These are phyloP conservation scores for Caenorhabditis doughertyi DNA, from an alignment of 2,888 invertebrate genomes.

Conservation along the genomic window DNA sequence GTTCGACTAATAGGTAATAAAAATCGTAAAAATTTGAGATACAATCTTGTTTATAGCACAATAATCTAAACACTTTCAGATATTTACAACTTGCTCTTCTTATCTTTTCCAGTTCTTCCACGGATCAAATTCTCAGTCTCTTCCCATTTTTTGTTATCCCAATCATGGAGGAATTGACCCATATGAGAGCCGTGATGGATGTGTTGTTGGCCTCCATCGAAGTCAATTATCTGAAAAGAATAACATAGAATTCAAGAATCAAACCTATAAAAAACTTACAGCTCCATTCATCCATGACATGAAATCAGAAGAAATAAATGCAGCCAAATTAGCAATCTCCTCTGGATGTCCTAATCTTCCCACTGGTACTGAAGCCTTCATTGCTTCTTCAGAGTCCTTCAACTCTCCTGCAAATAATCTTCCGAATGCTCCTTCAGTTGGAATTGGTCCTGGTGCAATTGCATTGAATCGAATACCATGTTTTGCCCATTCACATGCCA, in stretches of 20 bases:
- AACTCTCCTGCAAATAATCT: conserved; percentile 49
- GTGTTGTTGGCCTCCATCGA: conserved; percentile 79
- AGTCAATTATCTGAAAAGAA: conserved; percentile 35
- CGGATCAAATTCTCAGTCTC: conserved; percentile 74
- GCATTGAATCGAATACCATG: conserved; percentile 85
- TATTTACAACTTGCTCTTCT: conserved; percentile 62
- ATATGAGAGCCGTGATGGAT: conserved; percentile 72
- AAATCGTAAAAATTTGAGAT: conserved; percentile 11
- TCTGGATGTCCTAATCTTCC: conserved; percentile 83
- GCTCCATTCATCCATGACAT: conserved; percentile 85
- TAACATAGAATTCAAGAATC: not conserved
- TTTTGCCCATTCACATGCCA: conserved; percentile 85
- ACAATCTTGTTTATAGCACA: conserved; percentile 13
- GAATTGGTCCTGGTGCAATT: conserved; percentile 85
- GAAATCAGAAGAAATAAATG: conserved; percentile 85
- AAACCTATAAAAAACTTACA: conserved; percentile 81
- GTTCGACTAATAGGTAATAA: conserved; percentile 41
- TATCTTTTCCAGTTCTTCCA: conserved; percentile 75
- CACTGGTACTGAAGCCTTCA: conserved; percentile 59
- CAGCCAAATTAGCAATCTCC: conserved; percentile 85
- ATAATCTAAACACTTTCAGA: not conserved
- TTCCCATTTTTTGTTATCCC: conserved; percentile 65
- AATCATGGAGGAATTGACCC: conserved; percentile 71
- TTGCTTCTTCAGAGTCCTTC: conserved; percentile 42
- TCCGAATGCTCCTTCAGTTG: conserved; percentile 83